Conservation (phyloP, 2,888 invertebrate genomes). For the Conops quadrifasciatus region DNA sequence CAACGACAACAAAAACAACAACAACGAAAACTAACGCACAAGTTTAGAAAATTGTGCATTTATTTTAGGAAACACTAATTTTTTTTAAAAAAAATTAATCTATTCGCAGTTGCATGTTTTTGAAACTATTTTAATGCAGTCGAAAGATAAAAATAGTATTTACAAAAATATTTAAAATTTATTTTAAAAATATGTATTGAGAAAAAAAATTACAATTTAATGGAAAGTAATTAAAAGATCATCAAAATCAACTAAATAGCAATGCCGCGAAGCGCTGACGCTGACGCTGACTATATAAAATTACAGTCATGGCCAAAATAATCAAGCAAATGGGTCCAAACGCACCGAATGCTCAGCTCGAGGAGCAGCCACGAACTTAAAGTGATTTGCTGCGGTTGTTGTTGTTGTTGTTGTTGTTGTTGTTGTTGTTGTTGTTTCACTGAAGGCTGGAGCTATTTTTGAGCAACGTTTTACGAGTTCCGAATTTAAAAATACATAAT, state of each 20-base stretch:
- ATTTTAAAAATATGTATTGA: neutral
- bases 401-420: neutral
- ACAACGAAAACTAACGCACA: neutral
- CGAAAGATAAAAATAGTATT: conserved; percentile 9
- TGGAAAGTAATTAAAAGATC: neutral
- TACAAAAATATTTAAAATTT: neutral
- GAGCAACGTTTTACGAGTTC: too few relatives aligned
- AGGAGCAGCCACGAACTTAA: neutral
- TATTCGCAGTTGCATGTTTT: neutral
- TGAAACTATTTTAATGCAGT: conserved; percentile 15
- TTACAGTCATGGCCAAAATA: conserved; percentile 20
- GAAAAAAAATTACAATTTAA: neutral
- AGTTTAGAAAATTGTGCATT: conserved; percentile 6
- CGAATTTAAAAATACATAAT: too few relatives aligned
- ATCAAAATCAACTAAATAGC: neutral
- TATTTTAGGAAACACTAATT: neutral
- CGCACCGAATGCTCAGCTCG: neutral
- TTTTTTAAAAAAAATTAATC: neutral
- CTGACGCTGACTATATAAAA: neutral
- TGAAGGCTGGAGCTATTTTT: neutral
- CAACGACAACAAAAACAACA: neutral
- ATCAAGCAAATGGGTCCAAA: neutral
- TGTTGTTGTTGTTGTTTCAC: neutral
- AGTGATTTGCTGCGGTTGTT: neutral
- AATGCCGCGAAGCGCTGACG: neutral